Conservation (phyloP, 2,888 invertebrate species). For the Dorcus parallelipipedus region DNA sequence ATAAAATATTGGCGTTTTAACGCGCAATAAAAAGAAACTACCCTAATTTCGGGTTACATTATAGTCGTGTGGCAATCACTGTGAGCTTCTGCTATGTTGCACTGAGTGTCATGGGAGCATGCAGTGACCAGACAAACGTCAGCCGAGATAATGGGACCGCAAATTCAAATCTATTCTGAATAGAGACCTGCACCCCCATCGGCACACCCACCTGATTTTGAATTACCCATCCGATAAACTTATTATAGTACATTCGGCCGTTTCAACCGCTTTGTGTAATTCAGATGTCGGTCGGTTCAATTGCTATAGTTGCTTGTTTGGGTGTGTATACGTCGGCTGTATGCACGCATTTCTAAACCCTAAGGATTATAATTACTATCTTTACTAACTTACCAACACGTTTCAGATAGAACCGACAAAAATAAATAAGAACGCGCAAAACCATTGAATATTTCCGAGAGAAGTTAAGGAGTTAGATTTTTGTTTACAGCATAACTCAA, state of each 20-base stretch:
- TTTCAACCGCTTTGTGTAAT: conserved; percentile 1
- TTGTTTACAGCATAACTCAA: conserved; percentile 1
- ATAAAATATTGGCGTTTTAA: too few species aligned
- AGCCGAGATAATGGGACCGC: conserved; percentile 1
- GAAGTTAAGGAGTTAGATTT: not conserved
- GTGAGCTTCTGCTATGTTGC: too few species aligned
- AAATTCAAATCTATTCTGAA: conserved; percentile 1
- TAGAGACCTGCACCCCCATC: not conserved
- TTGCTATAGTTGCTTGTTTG: not conserved
- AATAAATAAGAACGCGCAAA: too few species aligned
- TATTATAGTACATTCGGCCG: not conserved
- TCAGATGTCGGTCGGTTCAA: not conserved
- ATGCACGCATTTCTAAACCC: not conserved
- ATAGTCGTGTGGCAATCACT: not conserved
- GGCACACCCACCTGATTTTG: conserved; percentile 2
- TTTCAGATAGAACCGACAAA: too few species aligned
- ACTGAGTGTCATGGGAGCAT: not conserved
- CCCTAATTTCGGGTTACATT: not conserved
- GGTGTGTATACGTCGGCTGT: not conserved
- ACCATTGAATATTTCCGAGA: too few species aligned
- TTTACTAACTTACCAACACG: too few species aligned
- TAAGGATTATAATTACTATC: too few species aligned
- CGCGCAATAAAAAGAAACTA: too few species aligned
- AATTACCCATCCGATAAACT: conserved; percentile 1
- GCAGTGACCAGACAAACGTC: not conserved